A percentile compares a stretch with the other conserved stretches of the same genome.
phyloP scores from a whole-genome alignment of 1,140 invertebrate genomes.

The Anastatus disparis region DNA sequence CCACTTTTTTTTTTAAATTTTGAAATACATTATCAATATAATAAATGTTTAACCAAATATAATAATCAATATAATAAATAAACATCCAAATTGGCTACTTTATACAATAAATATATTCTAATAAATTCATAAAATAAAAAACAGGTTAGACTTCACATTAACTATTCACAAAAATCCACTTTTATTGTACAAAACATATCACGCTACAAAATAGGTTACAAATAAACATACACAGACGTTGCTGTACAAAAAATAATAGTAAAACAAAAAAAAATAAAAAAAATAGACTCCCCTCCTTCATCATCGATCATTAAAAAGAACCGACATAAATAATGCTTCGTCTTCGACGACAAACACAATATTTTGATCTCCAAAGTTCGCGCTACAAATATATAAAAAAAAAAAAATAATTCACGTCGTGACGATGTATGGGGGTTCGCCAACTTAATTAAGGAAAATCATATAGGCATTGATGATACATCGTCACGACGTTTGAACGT shows the following conservation, averaged over 20 bases:
- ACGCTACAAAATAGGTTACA: conserved; percentile 49
- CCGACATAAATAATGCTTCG: conserved; percentile 6
- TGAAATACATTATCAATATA: background rate
- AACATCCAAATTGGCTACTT: background rate
- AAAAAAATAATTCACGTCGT: too few species aligned
- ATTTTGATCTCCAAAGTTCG: conserved; percentile 13
- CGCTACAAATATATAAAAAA: background rate
- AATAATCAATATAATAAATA: background rate
- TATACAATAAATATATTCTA: too few species aligned
- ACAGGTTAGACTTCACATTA: background rate
- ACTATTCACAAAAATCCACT: conserved; percentile 36
- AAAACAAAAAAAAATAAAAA: conserved; percentile 11
- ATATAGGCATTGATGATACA: background rate
- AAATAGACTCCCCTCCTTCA: background rate
- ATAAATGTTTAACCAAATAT: background rate
- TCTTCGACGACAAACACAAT: background rate
- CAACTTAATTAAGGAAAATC: background rate
- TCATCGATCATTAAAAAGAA: conserved; percentile 45
- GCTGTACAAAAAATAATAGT: conserved; percentile 48
- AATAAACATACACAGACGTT: conserved; percentile 44
- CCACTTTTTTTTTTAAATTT: background rate
- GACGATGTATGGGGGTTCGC: background rate
- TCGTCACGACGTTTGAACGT: background rate
- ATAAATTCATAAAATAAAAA: background rate
- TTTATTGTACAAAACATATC: conserved; percentile 60